These are phyloP conservation scores for Steinernema khuongi DNA, from an alignment of 1,140 invertebrate species.

Conservation along the genomic window DNA sequence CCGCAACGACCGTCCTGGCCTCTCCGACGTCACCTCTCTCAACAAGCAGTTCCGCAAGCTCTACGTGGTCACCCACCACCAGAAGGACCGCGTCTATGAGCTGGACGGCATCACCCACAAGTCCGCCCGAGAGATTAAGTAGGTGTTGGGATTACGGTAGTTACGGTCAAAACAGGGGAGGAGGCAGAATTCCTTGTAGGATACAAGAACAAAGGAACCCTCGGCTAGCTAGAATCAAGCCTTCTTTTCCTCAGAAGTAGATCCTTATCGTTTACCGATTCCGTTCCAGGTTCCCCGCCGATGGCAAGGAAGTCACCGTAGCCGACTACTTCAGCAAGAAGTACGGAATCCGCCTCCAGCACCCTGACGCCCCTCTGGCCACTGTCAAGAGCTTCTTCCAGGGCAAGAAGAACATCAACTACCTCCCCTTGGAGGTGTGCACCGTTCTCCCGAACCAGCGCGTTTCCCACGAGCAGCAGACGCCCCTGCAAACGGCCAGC, in stretches of 20 bases:
- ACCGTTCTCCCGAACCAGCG: conserved; percentile 3
- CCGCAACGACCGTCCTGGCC: background rate
- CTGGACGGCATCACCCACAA: background rate
- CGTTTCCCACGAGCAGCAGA: background rate
- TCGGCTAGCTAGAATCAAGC: too few species aligned
- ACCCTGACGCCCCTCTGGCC: background rate
- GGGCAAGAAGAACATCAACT: background rate
- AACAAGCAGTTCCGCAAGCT: background rate
- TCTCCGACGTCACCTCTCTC: background rate
- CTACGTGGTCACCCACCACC: background rate
- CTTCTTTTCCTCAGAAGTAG: too few species aligned
- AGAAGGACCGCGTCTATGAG: background rate
- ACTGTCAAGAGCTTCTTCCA: background rate
- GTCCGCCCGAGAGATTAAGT: background rate
- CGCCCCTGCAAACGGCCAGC: background rate
- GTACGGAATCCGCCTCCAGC: background rate
- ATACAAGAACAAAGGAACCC: too few species aligned
- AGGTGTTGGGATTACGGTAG: background rate
- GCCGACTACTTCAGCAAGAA: background rate
- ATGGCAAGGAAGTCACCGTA: background rate
- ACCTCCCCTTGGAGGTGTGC: background rate
- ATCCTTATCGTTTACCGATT: background rate
- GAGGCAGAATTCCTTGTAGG: too few species aligned
- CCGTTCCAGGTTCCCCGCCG: background rate
- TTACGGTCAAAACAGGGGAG: background rate